Conservation (phyloP, 2,888 invertebrate genomes). For the Drosophila vallismaia region DNA sequence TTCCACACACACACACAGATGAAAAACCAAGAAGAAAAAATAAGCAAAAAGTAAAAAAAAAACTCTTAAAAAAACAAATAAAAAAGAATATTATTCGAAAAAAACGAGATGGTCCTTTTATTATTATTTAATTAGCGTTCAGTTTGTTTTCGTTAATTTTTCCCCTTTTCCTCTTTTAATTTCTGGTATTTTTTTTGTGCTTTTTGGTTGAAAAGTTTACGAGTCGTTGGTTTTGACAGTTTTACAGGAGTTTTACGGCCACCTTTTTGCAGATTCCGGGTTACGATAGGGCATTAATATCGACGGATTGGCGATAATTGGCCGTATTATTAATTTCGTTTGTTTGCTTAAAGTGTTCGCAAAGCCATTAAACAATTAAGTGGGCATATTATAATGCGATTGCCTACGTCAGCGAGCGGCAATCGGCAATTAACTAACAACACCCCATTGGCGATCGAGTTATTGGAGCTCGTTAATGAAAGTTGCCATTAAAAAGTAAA, state of each 20-base stretch:
- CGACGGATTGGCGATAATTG: slow-evolving; percentile 53
- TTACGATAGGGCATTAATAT: slow-evolving; percentile 20
- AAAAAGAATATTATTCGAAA: slow-evolving; percentile 79
- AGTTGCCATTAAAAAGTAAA: slow-evolving; percentile 68
- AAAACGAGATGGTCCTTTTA: slow-evolving; percentile 60
- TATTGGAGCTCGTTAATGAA: slow-evolving; percentile 58
- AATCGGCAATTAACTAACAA: slow-evolving; percentile 72
- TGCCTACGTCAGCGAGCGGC: slow-evolving; percentile 54
- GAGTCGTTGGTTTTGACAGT: slow-evolving; percentile 61
- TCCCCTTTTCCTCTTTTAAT: neutral
- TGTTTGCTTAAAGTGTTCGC: slow-evolving; percentile 71
- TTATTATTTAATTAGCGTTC: slow-evolving; percentile 62
- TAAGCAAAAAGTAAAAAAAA: slow-evolving; percentile 57
- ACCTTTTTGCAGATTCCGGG: slow-evolving; percentile 31
- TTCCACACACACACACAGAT: slow-evolving; percentile 32
- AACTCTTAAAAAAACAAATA: slow-evolving; percentile 71
- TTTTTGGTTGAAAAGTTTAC: slow-evolving; percentile 43
- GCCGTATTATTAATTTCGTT: slow-evolving; percentile 61
- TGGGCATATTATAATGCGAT: slow-evolving; percentile 69
- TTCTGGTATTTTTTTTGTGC: neutral
- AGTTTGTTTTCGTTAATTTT: slow-evolving; percentile 57
- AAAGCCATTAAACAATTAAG: slow-evolving; percentile 74
- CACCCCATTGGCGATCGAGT: slow-evolving; percentile 22
- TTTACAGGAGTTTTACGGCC: slow-evolving; percentile 56
- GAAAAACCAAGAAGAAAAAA: slow-evolving; percentile 69